Conservation (phyloP, 2,797 vertebrate genomes). For the Emydoidea blandingii region DNA sequence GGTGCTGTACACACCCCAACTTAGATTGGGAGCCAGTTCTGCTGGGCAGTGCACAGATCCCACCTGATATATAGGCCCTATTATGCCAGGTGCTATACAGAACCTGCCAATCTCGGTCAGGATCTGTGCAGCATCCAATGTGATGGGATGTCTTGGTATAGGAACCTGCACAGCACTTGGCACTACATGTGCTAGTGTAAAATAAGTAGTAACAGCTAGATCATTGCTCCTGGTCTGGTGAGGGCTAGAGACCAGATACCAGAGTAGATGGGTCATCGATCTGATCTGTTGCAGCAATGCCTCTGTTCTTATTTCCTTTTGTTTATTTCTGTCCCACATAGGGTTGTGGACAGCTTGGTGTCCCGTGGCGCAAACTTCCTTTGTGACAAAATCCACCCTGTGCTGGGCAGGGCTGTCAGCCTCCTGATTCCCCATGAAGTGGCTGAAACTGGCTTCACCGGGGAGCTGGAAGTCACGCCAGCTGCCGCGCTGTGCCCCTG, state of each 20-base stretch:
- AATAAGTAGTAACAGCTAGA: not conserved
- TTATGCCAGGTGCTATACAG: not conserved
- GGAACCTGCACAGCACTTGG: not conserved
- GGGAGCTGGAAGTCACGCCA: conserved; percentile 59
- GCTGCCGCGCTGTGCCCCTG: conserved; percentile 67
- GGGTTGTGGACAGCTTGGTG: conserved; percentile 14
- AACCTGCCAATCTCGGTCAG: not conserved
- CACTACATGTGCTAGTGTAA: not conserved
- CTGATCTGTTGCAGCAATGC: not conserved
- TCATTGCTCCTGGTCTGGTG: not conserved
- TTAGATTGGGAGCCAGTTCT: not conserved
- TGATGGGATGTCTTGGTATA: not conserved
- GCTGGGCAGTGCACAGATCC: not conserved
- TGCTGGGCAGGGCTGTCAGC: conserved; percentile 45
- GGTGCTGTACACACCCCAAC: not conserved
- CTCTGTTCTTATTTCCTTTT: not conserved
- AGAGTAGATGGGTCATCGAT: not conserved
- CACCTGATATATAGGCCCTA: not conserved
- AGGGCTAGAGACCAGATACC: not conserved
- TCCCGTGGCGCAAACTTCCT: not conserved
- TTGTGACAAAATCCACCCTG: conserved; percentile 71
- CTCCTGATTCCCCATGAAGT: conserved; percentile 50
- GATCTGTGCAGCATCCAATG: not conserved
- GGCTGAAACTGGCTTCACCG: conserved; percentile 16
- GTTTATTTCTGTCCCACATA: not conserved